Conservation (phyloP, 1,140 invertebrate species). For the Prorops nasuta region DNA sequence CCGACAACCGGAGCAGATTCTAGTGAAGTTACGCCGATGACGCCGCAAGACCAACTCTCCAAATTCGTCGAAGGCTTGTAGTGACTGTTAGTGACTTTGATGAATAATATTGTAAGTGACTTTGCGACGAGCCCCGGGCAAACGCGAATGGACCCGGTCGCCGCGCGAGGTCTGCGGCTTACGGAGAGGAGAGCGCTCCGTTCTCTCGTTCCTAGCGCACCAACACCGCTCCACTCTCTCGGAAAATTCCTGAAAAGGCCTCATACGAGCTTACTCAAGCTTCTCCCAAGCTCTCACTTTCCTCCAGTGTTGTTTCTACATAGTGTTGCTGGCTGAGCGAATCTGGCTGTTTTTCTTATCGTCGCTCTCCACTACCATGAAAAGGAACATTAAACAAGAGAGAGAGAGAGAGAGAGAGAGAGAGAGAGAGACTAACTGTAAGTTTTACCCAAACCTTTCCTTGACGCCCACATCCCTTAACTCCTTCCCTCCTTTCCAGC, state of each 20-base stretch:
- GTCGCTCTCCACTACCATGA: too few species aligned
- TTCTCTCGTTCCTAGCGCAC: too few species aligned
- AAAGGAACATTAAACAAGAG: neutral
- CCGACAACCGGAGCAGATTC: conserved; percentile 51
- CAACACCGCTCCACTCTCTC: too few species aligned
- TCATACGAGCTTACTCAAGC: too few species aligned
- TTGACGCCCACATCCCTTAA: too few species aligned
- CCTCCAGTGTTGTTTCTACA: too few species aligned
- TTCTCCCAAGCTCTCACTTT: too few species aligned
- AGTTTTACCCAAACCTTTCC: conserved; percentile 2
- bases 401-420: conserved; percentile 5
- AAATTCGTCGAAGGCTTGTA: conserved; percentile 93
- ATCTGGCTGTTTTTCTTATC: too few species aligned
- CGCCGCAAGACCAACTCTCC: conserved; percentile 86
- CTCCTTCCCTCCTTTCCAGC: neutral
- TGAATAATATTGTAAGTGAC: neutral
- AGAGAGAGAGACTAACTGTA: conserved; percentile 9
- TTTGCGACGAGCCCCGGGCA: neutral
- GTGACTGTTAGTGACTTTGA: conserved; percentile 52
- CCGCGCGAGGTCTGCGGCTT: too few species aligned
- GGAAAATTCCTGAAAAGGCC: too few species aligned
- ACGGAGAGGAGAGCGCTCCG: too few species aligned
- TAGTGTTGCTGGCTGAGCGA: too few species aligned
- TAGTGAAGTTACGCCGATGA: conserved; percentile 68
- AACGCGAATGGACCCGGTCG: neutral